Base-by-base conservation (phyloP, 2,888 invertebrate species). In the Eristalis pertinax region DNA sequence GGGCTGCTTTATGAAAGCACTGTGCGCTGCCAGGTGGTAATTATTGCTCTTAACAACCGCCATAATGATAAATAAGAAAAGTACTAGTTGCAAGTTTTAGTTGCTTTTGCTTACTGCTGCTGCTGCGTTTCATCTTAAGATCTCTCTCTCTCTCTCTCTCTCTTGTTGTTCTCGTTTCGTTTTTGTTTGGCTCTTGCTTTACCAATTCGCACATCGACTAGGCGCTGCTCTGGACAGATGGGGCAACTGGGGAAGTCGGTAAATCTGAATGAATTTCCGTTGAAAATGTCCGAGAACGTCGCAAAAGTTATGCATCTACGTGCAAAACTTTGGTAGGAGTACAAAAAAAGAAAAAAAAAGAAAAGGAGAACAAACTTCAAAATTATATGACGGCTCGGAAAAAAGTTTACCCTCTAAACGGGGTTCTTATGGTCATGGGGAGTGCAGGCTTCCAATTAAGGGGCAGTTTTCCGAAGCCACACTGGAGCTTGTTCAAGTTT, bases 11-110 rank as follows among this genome's bases (percentile, higher is more conserved):
- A 26, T 29, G 38, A 41, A 67, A 67, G 19, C 29, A 35, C 67
- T 29, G 38, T 58, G 65, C 19, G 22, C 56, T 65, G 38, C 22
- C 67, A 41, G 75, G 58, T 75, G 75, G 75, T 67, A 75, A 75
- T 75, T 60, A 75, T 60, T 38, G 8, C 67, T 35, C 38, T 60
- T 67, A 75, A 75, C 75, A 75, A 60, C 75, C 29, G 35, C 38
- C 69, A 60, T 60, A 60, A 60, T 60, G 60, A 24, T 60, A 60
- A 60, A 60, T 29, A 60, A 60, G 26, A 60, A 60, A 29, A 60
- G 50, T 50, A 50, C 50, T 50, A 50, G 50, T 50, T 50, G 50
- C 50, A 50, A 50, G 50, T 50, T 50, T 43, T 50, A 50, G 43
- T 43, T 43, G 32, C 32, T 32, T 32, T 32, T 32, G 7, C 32